Evolutionary conservation across 2,888 invertebrate genomes (phyloP).

Genomic region (Noctuana brunneofusca): DNA sequence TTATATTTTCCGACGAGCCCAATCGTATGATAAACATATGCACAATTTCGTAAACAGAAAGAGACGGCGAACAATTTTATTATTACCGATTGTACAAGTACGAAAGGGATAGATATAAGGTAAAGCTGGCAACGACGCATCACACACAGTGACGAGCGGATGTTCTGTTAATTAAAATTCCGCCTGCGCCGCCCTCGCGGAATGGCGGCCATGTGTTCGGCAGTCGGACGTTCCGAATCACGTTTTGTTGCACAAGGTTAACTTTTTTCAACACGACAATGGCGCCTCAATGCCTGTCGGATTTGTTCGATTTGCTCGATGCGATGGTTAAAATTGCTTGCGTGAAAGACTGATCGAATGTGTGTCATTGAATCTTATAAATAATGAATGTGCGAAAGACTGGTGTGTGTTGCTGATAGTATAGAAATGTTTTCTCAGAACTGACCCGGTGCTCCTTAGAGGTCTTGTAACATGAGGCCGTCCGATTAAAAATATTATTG

Average conservation of each 20-base stretch:
- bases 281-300: slow-evolving; percentile 61
- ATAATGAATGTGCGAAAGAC: slow-evolving; percentile 61
- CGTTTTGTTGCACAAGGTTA: slow-evolving; percentile 81
- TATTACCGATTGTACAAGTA: slow-evolving; percentile 50
- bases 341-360: slow-evolving; percentile 69
- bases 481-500: slow-evolving; percentile 65
- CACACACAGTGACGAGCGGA: slow-evolving; percentile 78
- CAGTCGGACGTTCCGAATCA: slow-evolving; percentile 77
- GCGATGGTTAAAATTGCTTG: slow-evolving; percentile 57
- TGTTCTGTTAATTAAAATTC: slow-evolving; percentile 84
- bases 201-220: slow-evolving; percentile 82
- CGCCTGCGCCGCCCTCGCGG: slow-evolving; percentile 83
- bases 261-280: slow-evolving; percentile 64
- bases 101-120: slow-evolving; percentile 61
- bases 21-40: slow-evolving; percentile 54
- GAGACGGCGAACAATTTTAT: slow-evolving; percentile 46
- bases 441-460: slow-evolving; percentile 81
- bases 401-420: slow-evolving; percentile 50
- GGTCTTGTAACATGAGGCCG: slow-evolving; percentile 76
- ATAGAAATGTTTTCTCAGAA: slow-evolving; percentile 67
- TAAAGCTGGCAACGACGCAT: slow-evolving; percentile 77
- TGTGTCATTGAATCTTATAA: slow-evolving; percentile 51
- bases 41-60: slow-evolving; percentile 50
- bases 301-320: slow-evolving; percentile 60
- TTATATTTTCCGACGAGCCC: slow-evolving; percentile 45